phyloP scores from a whole-genome alignment of 2,888 invertebrate genomes.

The Alcis repandata region DNA sequence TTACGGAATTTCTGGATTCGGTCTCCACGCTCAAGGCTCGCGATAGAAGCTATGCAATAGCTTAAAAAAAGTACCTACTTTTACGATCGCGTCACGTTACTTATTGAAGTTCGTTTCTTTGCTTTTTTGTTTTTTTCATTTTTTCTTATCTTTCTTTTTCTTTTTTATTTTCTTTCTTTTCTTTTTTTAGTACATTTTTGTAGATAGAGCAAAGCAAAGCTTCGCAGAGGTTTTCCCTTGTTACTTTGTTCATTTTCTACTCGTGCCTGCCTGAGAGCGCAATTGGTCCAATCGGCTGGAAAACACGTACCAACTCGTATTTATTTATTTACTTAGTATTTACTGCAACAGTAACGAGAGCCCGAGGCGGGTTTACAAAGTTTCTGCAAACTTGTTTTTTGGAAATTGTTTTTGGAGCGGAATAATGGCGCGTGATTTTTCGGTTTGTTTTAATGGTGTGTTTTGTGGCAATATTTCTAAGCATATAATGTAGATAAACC shows the following conservation, averaged over 20 bases:
- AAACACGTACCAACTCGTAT: slow-evolving; percentile 79
- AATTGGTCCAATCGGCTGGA: slow-evolving; percentile 80
- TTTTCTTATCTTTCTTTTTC: too few species aligned
- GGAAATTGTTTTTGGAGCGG: slow-evolving; percentile 19
- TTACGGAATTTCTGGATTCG: too few species aligned
- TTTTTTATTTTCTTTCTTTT: too few species aligned
- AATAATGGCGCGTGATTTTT: slow-evolving; percentile 31
- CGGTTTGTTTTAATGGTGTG: slow-evolving; percentile 27
- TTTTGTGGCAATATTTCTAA: slow-evolving; percentile 3
- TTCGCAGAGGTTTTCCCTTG: too few species aligned
- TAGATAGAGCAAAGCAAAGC: too few species aligned
- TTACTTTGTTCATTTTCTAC: slow-evolving; percentile 9
- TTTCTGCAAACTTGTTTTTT: slow-evolving; percentile 33
- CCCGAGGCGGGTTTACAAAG: slow-evolving; percentile 42
- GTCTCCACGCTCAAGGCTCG: too few species aligned
- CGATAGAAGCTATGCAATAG: too few species aligned
- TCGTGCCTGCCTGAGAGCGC: slow-evolving; percentile 42
- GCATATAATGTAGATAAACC: background rate
- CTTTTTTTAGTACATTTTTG: too few species aligned
- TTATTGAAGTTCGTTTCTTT: too few species aligned
- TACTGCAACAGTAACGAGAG: slow-evolving; percentile 77
- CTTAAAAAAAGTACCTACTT: too few species aligned
- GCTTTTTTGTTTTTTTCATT: too few species aligned
- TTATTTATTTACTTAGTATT: slow-evolving; percentile 85
- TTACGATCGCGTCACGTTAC: too few species aligned